Conservation (phyloP, 1,140 invertebrate species). For the Mizuhopecten yessoensis region DNA sequence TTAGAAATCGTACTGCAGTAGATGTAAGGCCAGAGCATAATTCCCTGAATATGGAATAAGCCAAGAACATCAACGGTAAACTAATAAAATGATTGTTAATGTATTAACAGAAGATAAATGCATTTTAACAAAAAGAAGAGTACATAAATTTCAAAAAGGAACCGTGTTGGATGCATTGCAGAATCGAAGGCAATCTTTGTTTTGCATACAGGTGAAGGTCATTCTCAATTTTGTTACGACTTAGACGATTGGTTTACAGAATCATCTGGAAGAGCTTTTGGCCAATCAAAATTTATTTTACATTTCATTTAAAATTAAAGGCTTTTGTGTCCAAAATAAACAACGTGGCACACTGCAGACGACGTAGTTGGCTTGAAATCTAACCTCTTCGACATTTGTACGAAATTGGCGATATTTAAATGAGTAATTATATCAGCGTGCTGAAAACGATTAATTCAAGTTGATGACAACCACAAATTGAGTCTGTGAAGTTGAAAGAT, state of each 20-base stretch:
- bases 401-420: not conserved
- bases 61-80: no score
- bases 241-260: not conserved
- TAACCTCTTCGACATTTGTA: not conserved
- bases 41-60: no score
- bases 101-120: no score
- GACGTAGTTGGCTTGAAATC: not conserved
- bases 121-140: no score
- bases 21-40: no score
- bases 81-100: no score
- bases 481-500: not conserved
- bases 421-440: not conserved
- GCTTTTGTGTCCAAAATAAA: conserved; percentile 29
- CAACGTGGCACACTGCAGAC: conserved; percentile 51
- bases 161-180: no score
- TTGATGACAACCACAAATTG: not conserved
- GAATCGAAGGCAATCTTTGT: not conserved
- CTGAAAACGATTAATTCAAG: not conserved
- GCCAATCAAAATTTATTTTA: conserved; percentile 13
- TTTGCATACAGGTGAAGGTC: conserved; percentile 36
- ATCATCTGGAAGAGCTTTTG: not conserved
- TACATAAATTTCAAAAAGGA: no score
- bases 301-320: conserved; percentile 29
- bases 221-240: conserved; percentile 24
- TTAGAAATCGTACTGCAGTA: no score